phyloP scores from a whole-genome alignment of 53 echinoderm and acorn worm species.

The Paracentrotus lividus region DNA sequence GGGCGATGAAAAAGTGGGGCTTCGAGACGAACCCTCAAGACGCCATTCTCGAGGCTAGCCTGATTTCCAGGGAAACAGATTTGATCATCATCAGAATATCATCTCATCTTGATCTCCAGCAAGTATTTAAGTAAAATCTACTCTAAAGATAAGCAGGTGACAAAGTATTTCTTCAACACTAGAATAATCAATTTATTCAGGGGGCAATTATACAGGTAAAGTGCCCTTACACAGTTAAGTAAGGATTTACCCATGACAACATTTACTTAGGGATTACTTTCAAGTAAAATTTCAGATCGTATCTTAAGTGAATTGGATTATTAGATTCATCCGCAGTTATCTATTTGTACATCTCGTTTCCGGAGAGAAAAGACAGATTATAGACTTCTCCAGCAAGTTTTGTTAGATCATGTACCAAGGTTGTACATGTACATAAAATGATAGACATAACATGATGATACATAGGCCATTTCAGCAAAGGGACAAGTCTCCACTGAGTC shows the following conservation, averaged over 20 bases:
- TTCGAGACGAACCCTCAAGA: slow-evolving; percentile 24
- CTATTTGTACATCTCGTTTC: too few relatives aligned
- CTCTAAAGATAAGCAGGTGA: not conserved
- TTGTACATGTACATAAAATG: too few relatives aligned
- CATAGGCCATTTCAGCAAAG: too few relatives aligned
- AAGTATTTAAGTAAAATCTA: not conserved
- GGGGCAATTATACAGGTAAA: not conserved
- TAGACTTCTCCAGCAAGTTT: too few relatives aligned
- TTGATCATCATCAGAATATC: not conserved
- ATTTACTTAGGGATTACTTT: not conserved
- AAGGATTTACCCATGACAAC: not conserved
- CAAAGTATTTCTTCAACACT: not conserved
- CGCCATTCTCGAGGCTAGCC: slow-evolving; percentile 44
- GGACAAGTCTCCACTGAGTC: too few relatives aligned
- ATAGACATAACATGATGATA: too few relatives aligned
- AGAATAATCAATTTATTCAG: not conserved
- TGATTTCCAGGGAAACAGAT: not conserved
- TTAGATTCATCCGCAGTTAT: too few relatives aligned
- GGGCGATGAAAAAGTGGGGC: slow-evolving; percentile 47
- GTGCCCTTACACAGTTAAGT: not conserved
- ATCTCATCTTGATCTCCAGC: not conserved
- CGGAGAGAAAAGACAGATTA: too few relatives aligned
- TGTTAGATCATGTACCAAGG: too few relatives aligned
- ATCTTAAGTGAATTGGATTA: too few relatives aligned
- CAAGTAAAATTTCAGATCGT: not conserved